Evolutionary conservation across 2,888 invertebrate genomes (phyloP).

Genomic region (Eudemis profundana): DNA sequence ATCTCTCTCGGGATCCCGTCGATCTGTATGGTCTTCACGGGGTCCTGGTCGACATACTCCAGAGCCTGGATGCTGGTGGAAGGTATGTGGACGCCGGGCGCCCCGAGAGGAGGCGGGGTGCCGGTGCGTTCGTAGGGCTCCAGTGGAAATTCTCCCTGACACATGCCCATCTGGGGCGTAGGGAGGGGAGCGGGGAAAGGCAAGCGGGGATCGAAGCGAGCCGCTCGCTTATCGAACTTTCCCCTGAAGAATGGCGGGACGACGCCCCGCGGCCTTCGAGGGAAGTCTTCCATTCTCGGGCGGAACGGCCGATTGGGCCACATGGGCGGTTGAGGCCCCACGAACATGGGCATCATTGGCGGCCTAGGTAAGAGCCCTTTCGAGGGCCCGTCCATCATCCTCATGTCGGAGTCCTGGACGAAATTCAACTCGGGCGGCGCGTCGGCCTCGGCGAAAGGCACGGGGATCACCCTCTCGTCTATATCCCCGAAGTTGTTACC

Average conservation of each 20-base stretch:
- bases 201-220: slow-evolving; percentile 66
- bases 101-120: slow-evolving; percentile 74
- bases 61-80: slow-evolving; percentile 71
- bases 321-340: slow-evolving; percentile 66
- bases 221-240: slow-evolving; percentile 67
- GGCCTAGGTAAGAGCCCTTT: slow-evolving; percentile 61
- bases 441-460: slow-evolving; percentile 61
- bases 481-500: slow-evolving; percentile 80
- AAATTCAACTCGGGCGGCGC: slow-evolving; percentile 63
- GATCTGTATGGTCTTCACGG: slow-evolving; percentile 92
- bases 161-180: slow-evolving; percentile 70
- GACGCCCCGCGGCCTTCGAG: slow-evolving; percentile 69
- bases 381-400: slow-evolving; percentile 60
- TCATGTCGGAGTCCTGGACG: slow-evolving; percentile 75
- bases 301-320: slow-evolving; percentile 66
- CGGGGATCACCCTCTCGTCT: slow-evolving; percentile 78
- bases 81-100: slow-evolving; percentile 69
- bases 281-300: slow-evolving; percentile 68
- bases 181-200: slow-evolving; percentile 63
- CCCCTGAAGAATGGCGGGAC: slow-evolving; percentile 67
- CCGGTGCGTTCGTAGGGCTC: slow-evolving; percentile 66
- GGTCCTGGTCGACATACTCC: slow-evolving; percentile 85
- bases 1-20: slow-evolving; percentile 93
- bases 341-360: slow-evolving; percentile 65
- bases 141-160: slow-evolving; percentile 71